A percentile compares a stretch with the other conserved stretches of the same genome.
Evolutionary conservation across 37 sponge, comb jelly and placozoan genomes (phyloP).

Genomic region (Eunapius fragilis): DNA sequence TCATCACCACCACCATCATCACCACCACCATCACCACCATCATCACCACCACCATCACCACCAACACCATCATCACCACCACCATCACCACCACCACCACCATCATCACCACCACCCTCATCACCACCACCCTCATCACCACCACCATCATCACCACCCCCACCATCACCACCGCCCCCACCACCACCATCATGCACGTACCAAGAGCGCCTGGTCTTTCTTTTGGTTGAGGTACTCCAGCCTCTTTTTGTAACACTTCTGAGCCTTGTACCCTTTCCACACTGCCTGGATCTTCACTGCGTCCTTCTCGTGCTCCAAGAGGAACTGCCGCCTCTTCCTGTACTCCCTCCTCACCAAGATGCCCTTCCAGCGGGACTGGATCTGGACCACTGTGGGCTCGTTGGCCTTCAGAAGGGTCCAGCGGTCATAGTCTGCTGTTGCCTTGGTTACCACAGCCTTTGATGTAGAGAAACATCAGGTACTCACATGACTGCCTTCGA

Average conservation of each 20-base stretch:
- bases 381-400: constrained; percentile 79
- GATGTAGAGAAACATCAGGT: too few species aligned
- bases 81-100: neutral
- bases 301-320: constrained; percentile 56
- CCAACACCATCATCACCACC: too few species aligned
- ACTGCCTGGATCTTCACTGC: constrained; percentile 65
- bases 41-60: too few species aligned
- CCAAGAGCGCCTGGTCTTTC: constrained; percentile 66
- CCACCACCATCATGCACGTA: constrained; percentile 15
- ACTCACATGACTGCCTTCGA: neutral
- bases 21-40: neutral
- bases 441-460: constrained; percentile 87
- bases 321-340: constrained; percentile 64
- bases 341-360: constrained; percentile 63
- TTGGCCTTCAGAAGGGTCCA: constrained; percentile 89
- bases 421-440: constrained; percentile 90
- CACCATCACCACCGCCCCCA: neutral
- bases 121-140: too few species aligned
- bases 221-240: constrained; percentile 77
- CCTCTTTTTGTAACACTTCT: constrained; percentile 72
- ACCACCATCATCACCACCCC: too few species aligned
- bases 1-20: too few species aligned
- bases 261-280: constrained; percentile 72
- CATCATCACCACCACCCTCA: too few species aligned
- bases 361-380: constrained; percentile 88